Base-by-base conservation (phyloP, 1,140 invertebrate species). In the Hycleus cichorii region DNA sequence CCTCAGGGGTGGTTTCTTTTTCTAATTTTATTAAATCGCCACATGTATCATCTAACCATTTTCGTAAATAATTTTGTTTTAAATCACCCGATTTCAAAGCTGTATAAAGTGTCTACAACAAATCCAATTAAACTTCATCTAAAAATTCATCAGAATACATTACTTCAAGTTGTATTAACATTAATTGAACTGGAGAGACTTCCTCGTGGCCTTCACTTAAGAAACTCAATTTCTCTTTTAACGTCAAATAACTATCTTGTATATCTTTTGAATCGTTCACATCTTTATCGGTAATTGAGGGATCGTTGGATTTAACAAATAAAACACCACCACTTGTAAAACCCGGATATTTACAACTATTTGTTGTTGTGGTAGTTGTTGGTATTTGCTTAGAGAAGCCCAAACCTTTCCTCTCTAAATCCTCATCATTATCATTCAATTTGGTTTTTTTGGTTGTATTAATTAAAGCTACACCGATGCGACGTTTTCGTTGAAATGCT, bases 131-230 rank as follows among this genome's bases (percentile, higher is more conserved):
- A 48, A 56, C 53, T 38, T 39, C 3, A 3, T 1, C 39, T 43
- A 9, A 47, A 10, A 26, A 40, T 45, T 46, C 40, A 18, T 11
- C 27, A 38, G 24, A 12, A 40, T 42, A 18, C 59, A 55, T 72
- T 67, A 82, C 85, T 73, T 86, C 80, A 50, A 85, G 71, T 72
- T 86, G 81, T 58, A 87, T 82, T 18, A 80, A 72, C 74, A 86
- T 82, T 24, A 80, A 71, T 75, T 87, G 84, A 43, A 87, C 80
- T 3, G 82, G 79, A 2, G 83, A 81, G 3, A 82, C 75, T 12
- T 73, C 70, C 7, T 80, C 77, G 64, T 80, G 80, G 4, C 82
- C 80, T 50, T 85, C 81, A 3, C 80, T 80, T 8, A 88, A 72
- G 67, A 86, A 87, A 45, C 77, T 76, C 3, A 86, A 72, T 69